These are phyloP conservation scores for Lates japonicus DNA, from an alignment of 2,797 vertebrate genomes.

Conservation along the genomic window DNA sequence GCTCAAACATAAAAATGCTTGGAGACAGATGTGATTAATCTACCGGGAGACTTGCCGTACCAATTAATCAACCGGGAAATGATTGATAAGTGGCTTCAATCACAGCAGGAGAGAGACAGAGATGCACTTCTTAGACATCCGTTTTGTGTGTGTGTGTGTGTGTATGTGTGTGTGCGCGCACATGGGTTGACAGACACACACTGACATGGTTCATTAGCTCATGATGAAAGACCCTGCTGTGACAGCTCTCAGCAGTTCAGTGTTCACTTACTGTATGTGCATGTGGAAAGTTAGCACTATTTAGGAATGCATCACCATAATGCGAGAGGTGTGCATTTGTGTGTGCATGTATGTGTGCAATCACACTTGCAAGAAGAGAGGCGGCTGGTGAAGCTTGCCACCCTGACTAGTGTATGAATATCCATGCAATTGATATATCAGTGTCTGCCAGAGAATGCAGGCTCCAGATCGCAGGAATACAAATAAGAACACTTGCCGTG, in stretches of 20 bases:
- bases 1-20: slow-evolving; percentile 42
- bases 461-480: slow-evolving; percentile 77
- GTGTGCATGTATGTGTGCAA: not conserved
- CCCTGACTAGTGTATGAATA: slow-evolving; percentile 76
- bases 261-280: slow-evolving; percentile 30
- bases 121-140: slow-evolving; percentile 12
- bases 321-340: not conserved
- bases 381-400: slow-evolving; percentile 59
- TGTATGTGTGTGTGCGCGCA: not conserved
- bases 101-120: slow-evolving; percentile 38
- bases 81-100: slow-evolving; percentile 72
- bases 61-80: slow-evolving; percentile 73
- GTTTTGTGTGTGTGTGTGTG: slow-evolving; percentile 4
- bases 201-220: slow-evolving; percentile 47
- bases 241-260: slow-evolving; percentile 36
- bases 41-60: slow-evolving; percentile 50
- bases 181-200: slow-evolving; percentile 27
- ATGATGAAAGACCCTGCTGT: slow-evolving; percentile 46
- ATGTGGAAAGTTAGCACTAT: slow-evolving; percentile 45
- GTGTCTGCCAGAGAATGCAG: slow-evolving; percentile 69
- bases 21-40: slow-evolving; percentile 68
- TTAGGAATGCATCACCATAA: slow-evolving; percentile 27
- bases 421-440: slow-evolving; percentile 76
- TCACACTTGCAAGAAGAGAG: slow-evolving; percentile 33
- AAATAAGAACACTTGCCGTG: slow-evolving; percentile 75